phyloP scores from a whole-genome alignment of 64 coral and sea anemone species.

The Actinia tenebrosa region DNA sequence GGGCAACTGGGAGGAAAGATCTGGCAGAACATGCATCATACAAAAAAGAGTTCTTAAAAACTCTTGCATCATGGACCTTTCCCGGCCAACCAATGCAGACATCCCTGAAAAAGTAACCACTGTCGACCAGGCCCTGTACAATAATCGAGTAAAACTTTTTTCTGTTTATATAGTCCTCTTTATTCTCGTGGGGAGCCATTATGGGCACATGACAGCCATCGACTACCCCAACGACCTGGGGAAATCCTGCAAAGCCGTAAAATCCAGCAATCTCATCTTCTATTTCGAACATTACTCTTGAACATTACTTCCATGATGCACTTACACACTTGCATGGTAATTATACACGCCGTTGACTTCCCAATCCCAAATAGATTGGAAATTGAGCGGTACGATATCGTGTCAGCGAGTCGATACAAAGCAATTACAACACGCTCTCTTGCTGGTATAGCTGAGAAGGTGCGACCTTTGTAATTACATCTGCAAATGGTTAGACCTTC shows the following conservation, averaged over 20 bases:
- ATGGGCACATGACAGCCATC: slow-evolving; percentile 52
- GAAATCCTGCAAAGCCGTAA: slow-evolving; percentile 21
- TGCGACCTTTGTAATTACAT: too few relatives aligned
- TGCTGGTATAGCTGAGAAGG: slow-evolving; percentile 34
- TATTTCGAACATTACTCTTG: slow-evolving; percentile 14
- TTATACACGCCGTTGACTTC: slow-evolving; percentile 32
- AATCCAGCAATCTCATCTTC: slow-evolving; percentile 18
- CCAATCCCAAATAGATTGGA: slow-evolving; percentile 44
- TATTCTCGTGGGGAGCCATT: slow-evolving; percentile 11
- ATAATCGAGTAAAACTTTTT: slow-evolving; percentile 37
- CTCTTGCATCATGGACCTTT: slow-evolving; percentile 57
- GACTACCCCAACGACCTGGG: slow-evolving; percentile 40
- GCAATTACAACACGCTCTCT: slow-evolving; percentile 33
- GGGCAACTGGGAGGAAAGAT: slow-evolving; percentile 33
- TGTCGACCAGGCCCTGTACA: slow-evolving; percentile 42
- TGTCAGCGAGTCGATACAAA: slow-evolving; percentile 31
- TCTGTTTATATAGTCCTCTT: slow-evolving; percentile 41
- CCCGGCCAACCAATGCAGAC: slow-evolving; percentile 42
- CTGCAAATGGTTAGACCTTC: too few relatives aligned
- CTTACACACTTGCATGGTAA: slow-evolving; percentile 27
- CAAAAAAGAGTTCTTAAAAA: slow-evolving; percentile 44
- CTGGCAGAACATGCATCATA: slow-evolving; percentile 49
- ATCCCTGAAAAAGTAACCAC: slow-evolving; percentile 37
- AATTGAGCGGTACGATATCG: slow-evolving; percentile 27
- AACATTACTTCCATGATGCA: slow-evolving; percentile 31